Evolutionary conservation across 2,888 invertebrate genomes (phyloP), one percentile per base, ranked within the genome.

Genomic region (Eumerus sabulonum): DNA sequence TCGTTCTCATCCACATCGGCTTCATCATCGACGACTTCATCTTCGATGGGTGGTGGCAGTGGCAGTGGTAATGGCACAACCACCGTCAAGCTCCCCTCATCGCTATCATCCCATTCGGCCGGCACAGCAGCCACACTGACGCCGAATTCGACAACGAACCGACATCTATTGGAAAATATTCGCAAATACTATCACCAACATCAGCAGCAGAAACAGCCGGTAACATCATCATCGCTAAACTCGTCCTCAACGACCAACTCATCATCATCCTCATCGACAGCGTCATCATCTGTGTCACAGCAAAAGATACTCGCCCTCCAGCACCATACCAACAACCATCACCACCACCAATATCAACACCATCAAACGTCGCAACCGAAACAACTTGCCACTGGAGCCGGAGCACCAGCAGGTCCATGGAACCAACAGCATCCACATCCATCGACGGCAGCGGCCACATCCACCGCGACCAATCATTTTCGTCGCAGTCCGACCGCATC

Each of bases 151-250:
- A 82, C 83, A 70, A 79, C 84, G 56, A 86, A 86, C 84, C 85
- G 85, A 62, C 85, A 85, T 74, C 84, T 86, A 83, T 74, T 87
- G 82, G 87, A 88, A 82, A 87, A 86, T 83, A 82, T 88, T 77
- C 87, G 86, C 73, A 87, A 87, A 85, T 86, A 86, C 84, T 87
- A 88, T 84, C 87, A 88, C 81, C 85, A 85, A 16, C 71, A 81
- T 18, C 84, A 86, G 36, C 85, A 85, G 19, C 71, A 76, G 13
- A 84, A 85, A 27, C 84, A 27, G 27, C 2, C 27, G 27, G 27
- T 7, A 27, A 27, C 86, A 56, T 84, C 86, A 66, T 85, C 86
- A 45, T 86, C 86, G 11, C 83, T 85, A 44, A 86, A 87, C 82
- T 87, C 87, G 13, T 27, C 27, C 3, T 81, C 73, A 54, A 67